These are phyloP conservation scores for Torymus auratus DNA, from an alignment of 2,888 invertebrate species.

Conservation along the genomic window DNA sequence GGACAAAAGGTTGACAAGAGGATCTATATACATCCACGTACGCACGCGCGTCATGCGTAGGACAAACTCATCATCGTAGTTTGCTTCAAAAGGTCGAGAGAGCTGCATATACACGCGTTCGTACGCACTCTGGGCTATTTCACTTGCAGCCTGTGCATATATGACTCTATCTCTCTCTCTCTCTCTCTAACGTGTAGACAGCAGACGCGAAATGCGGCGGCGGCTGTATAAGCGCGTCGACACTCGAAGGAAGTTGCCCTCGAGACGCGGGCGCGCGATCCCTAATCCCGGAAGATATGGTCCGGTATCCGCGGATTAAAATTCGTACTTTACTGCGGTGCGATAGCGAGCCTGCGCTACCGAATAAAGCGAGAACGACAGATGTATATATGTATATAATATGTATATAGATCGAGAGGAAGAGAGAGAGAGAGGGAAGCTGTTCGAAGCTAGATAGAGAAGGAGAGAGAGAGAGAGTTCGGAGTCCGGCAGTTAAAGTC, in stretches of 20 bases:
- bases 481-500: conserved; percentile 72
- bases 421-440: conserved; percentile 27
- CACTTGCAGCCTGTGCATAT: conserved; percentile 2
- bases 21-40: too few species aligned
- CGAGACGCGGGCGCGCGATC: conserved; percentile 47
- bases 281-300: conserved; percentile 73
- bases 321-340: conserved; percentile 69
- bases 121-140: conserved; percentile 32
- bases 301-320: conserved; percentile 73
- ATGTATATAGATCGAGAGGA: conserved; percentile 26
- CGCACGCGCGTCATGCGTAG: too few species aligned
- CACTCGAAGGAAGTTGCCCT: conserved; percentile 32
- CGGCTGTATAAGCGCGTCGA: conserved; percentile 14
- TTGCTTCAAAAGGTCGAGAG: conserved; percentile 9
- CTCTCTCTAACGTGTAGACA: too few species aligned
- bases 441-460: conserved; percentile 41
- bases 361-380: conserved; percentile 35
- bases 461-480: conserved; percentile 59
- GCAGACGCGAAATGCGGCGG: too few species aligned
- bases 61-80: too few species aligned
- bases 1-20: too few species aligned
- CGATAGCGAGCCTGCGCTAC: conserved; percentile 61
- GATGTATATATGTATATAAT: neutral
- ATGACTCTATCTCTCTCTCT: neutral
- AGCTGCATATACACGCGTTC: neutral